Base-by-base conservation (phyloP, 2,888 invertebrate genomes). In the Capitulum mitella region DNA sequence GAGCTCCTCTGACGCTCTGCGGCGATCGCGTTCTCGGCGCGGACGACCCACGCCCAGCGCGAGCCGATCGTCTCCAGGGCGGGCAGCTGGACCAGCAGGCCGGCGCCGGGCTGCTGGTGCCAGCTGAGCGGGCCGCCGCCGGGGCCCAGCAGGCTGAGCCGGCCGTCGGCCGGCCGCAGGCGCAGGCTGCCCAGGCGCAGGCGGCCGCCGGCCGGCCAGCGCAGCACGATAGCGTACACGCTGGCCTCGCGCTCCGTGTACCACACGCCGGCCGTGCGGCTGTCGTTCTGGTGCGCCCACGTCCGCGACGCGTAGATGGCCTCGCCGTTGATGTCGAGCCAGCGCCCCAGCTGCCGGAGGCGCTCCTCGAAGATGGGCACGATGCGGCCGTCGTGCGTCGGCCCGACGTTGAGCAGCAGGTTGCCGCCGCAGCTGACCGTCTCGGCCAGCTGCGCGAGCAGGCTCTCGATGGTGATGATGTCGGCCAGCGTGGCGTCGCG, bases 371-470 rank as follows among this genome's bases (percentile, higher is more conserved):
- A n/a, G n/a, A n/a, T n/a, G n/a, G n/a, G n/a, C n/a, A n/a, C n/a
- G n/a, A n/a, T n/a, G n/a, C n/a, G n/a, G n/a, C n/a, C n/a, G n/a
- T n/a, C n/a, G n/a, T 6, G 10, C 14, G 94, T 94, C 32, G 97
- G 96, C 0, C 97, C 96, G 12, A 96, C 89, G 84, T 97, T 97
- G 84, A 94, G 90, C n/a, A 94, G 85, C 29, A 91, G 87, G 84
- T 94, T 94, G 88, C 95, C 95, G 86, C 94, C 94, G 85, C 93
- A 94, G 83, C 94, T 93, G 19, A 95, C 90, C 0, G 94, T 94
- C 22, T 51, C 58, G 14, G 79, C 80, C 34, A 82, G 77, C 6
- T 82, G 81, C 0, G 92, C 91, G 91, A 48, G 80, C 78, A 51
- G 81, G 79, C 29, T 29, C n/a, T 61, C 61, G 29, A 61, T 61